These are phyloP conservation scores for Sinosuthora webbiana DNA, from an alignment of 2,113 vertebrate species.

Conservation along the genomic window DNA sequence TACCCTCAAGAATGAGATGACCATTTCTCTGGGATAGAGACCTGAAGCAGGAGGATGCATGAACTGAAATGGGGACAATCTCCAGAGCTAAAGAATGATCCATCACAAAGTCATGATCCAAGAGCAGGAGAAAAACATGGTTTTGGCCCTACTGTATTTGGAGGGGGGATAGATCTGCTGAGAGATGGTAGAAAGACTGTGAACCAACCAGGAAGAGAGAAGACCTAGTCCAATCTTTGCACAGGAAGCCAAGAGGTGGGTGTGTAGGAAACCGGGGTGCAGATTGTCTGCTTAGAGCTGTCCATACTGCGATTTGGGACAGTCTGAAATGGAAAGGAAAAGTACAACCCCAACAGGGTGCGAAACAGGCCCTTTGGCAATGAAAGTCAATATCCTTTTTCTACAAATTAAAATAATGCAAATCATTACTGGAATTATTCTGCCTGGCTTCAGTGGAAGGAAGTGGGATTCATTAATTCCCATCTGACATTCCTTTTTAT, in stretches of 20 bases:
- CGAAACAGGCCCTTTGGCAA: background rate
- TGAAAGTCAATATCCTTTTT: background rate
- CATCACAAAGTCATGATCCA: background rate
- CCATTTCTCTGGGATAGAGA: background rate
- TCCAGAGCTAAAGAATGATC: background rate
- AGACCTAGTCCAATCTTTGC: background rate
- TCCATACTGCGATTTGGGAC: background rate
- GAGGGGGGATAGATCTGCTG: background rate
- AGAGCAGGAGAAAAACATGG: background rate
- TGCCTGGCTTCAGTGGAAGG: background rate
- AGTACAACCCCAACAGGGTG: background rate
- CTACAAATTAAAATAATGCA: background rate
- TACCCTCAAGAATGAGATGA: background rate
- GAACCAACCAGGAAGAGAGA: background rate
- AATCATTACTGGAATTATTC: constrained; percentile 7
- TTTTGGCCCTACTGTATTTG: background rate
- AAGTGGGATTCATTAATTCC: background rate
- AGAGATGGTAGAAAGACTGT: background rate
- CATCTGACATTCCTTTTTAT: constrained; percentile 37
- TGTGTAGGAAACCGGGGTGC: background rate
- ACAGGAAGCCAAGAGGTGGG: background rate
- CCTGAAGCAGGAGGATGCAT: background rate
- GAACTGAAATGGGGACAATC: background rate
- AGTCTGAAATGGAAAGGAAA: background rate
- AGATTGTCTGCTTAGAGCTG: background rate